Conservation (phyloP, 1,140 invertebrate species). For the Armadillidium nasatum region DNA sequence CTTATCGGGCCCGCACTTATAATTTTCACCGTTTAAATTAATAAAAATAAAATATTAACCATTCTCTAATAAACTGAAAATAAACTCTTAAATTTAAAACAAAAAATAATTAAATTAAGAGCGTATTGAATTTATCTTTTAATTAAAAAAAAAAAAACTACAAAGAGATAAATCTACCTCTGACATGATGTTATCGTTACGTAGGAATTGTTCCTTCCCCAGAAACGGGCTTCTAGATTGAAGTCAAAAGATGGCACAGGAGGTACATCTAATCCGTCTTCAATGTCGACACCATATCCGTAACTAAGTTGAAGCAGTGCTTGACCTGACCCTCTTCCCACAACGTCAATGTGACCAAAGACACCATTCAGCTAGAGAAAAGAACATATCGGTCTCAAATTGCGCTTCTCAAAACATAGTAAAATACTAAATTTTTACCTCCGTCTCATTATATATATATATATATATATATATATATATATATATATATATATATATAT, state of each 20-base stretch:
- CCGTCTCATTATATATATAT: no score
- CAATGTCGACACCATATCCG: constrained; percentile 57
- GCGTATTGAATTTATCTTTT: no score
- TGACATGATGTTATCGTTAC: constrained; percentile 53
- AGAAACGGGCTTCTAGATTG: constrained; percentile 47
- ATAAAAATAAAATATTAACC: not conserved
- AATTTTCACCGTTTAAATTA: not conserved
- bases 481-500: no score
- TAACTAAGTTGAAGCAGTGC: constrained; percentile 58
- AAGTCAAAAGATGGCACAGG: constrained; percentile 53
- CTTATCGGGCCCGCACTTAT: no score
- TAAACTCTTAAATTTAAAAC: no score
- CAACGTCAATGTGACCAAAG: constrained; percentile 57
- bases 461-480: no score
- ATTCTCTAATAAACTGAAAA: no score
- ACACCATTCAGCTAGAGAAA: constrained; percentile 45
- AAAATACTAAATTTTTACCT: no score
- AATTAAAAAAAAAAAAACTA: no score
- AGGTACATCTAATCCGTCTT: constrained; percentile 53
- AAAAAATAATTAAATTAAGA: no score
- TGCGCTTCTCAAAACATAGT: not conserved
- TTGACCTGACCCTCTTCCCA: constrained; percentile 57
- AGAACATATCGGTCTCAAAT: not conserved
- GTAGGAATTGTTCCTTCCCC: constrained; percentile 56
- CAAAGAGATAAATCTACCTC: constrained; percentile 42